Conservation (phyloP, 1,140 invertebrate genomes). For the Anoplophora glabripennis region DNA sequence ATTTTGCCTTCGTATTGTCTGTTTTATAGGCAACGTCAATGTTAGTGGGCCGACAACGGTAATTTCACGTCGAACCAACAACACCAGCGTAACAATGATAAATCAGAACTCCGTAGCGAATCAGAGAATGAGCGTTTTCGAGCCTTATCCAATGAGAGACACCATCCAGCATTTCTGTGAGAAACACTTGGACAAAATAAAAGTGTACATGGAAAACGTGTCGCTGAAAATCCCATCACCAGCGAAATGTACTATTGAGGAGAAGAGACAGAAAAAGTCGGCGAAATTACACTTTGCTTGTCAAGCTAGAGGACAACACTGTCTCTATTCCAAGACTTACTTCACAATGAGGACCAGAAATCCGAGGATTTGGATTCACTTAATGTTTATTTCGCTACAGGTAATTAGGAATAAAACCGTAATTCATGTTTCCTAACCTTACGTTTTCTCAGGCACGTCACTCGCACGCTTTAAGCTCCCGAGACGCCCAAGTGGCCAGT, state of each 20-base stretch:
- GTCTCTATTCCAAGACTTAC: conserved; percentile 81
- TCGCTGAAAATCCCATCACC: conserved; percentile 82
- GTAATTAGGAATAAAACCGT: conserved; percentile 47
- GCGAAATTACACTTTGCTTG: conserved; percentile 88
- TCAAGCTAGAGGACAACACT: conserved; percentile 80
- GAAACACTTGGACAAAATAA: conserved; percentile 89
- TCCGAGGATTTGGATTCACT: conserved; percentile 88
- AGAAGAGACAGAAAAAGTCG: conserved; percentile 75
- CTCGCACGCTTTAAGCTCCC: conserved; percentile 73
- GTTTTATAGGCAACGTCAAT: conserved; percentile 47
- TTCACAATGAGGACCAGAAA: conserved; percentile 85
- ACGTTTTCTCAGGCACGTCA: conserved; percentile 63
- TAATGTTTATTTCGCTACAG: conserved; percentile 92
- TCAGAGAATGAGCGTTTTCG: conserved; percentile 80
- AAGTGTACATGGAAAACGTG: conserved; percentile 84
- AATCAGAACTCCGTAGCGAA: conserved; percentile 55
- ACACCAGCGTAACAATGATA: conserved; percentile 69
- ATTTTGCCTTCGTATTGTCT: conserved; percentile 2
- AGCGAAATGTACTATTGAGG: conserved; percentile 87
- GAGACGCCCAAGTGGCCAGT: conserved; percentile 78
- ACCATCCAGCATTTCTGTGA: conserved; percentile 93
- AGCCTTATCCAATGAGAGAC: conserved; percentile 83
- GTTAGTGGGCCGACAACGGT: conserved; percentile 59
- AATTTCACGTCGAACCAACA: conserved; percentile 63
- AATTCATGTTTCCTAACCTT: background rate